phyloP scores from a whole-genome alignment of 2,113 vertebrate genomes.

The Xiphophorus hellerii region DNA sequence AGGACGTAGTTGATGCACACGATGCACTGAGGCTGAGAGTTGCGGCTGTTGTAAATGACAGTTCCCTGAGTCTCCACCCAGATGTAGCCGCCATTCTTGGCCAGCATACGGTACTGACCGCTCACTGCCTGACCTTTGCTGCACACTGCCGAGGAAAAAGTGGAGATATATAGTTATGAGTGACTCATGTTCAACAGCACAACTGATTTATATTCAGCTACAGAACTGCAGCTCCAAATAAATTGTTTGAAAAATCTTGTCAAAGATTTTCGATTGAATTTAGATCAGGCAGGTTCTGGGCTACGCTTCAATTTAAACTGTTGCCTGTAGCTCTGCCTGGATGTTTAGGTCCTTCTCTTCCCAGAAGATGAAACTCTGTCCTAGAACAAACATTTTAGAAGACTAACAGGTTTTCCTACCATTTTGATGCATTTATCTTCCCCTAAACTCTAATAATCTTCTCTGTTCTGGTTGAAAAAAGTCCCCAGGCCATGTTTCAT shows the following conservation, averaged over 20 bases:
- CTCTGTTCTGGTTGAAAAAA: not conserved
- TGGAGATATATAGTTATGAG: accelerated
- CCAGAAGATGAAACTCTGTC: not conserved
- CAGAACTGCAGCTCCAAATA: not conserved
- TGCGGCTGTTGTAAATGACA: slow-evolving; percentile 96
- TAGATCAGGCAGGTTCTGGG: not conserved
- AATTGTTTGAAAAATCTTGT: not conserved
- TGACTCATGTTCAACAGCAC: not conserved
- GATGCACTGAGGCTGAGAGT: slow-evolving; percentile 97
- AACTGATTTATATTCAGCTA: not conserved
- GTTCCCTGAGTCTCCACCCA: slow-evolving; percentile 98
- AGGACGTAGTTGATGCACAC: slow-evolving; percentile 97
- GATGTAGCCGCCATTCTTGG: slow-evolving; percentile 94
- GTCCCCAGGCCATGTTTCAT: not conserved
- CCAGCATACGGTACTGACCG: slow-evolving; percentile 94
- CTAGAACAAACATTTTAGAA: not conserved
- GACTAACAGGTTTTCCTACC: no score
- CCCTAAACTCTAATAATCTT: not conserved
- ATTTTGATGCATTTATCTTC: not conserved
- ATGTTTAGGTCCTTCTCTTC: not conserved
- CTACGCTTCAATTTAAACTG: not conserved
- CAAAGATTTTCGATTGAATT: not conserved
- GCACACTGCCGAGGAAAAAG: slow-evolving; percentile 83
- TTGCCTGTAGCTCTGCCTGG: not conserved
- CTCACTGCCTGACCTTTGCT: slow-evolving; percentile 94